These are phyloP conservation scores for Gila orcuttii DNA, from an alignment of 2,113 vertebrate species.

Conservation along the genomic window DNA sequence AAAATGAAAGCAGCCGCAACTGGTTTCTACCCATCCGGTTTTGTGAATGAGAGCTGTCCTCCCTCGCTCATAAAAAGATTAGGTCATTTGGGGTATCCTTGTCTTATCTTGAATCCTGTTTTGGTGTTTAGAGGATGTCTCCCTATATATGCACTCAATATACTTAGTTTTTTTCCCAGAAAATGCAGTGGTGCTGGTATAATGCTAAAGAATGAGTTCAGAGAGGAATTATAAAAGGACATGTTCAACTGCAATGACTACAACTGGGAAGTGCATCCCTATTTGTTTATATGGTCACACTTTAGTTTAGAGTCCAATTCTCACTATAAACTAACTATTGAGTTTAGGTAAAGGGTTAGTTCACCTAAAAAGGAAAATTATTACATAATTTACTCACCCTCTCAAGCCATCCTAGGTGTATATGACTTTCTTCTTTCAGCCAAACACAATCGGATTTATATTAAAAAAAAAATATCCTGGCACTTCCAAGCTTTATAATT, in stretches of 20 bases:
- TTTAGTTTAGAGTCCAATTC: no score
- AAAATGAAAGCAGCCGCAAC: constrained; percentile 40
- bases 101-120: constrained; percentile 57
- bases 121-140: constrained; percentile 43
- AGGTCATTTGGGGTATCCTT: constrained; percentile 48
- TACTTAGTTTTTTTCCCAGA: constrained; percentile 8
- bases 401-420: no score
- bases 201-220: neutral
- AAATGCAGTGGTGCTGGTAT: constrained; percentile 40
- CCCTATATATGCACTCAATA: neutral
- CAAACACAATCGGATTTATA: no score
- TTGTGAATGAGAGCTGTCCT: constrained; percentile 58
- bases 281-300: no score
- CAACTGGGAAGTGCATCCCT: neutral
- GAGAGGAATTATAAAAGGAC: neutral
- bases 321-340: no score
- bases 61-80: constrained; percentile 44
- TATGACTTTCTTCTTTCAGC: no score
- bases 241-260: constrained; percentile 8
- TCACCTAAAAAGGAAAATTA: no score
- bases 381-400: no score
- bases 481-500: no score
- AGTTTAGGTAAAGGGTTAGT: no score
- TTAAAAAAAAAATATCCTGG: no score
- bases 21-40: constrained; percentile 56